A percentile compares a stretch with the other conserved stretches of the same genome.
Evolutionary conservation across 2,888 invertebrate genomes (phyloP).

Genomic region (Sinhomidia bicolor): DNA sequence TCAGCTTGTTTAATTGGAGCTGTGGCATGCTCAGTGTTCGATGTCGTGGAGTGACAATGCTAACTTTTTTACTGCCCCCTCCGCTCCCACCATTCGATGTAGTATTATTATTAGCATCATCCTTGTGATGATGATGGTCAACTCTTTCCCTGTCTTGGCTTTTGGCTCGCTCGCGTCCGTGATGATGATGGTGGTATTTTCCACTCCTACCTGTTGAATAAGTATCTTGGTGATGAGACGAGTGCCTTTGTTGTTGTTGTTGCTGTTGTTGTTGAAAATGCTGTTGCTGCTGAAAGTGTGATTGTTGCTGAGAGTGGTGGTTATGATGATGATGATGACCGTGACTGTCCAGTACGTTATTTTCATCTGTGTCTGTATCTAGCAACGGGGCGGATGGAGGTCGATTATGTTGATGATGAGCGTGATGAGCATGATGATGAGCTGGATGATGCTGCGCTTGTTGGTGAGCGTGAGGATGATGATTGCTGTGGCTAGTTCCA

Average conservation of each 20-base stretch:
- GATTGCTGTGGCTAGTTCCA: background rate
- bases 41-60: slow-evolving; percentile 87
- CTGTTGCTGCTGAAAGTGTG: slow-evolving; percentile 46
- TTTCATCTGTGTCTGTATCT: slow-evolving; percentile 85
- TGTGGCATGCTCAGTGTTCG: slow-evolving; percentile 93
- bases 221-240: slow-evolving; percentile 50
- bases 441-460: background rate
- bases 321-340: slow-evolving; percentile 39
- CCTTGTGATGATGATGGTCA: slow-evolving; percentile 39
- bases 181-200: slow-evolving; percentile 67
- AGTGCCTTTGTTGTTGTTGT: slow-evolving; percentile 50
- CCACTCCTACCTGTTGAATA: slow-evolving; percentile 65
- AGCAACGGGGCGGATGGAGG: slow-evolving; percentile 91
- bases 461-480: slow-evolving; percentile 9
- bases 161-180: slow-evolving; percentile 75
- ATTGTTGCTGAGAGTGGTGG: slow-evolving; percentile 42
- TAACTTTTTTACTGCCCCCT: slow-evolving; percentile 80
- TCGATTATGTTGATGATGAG: slow-evolving; percentile 82
- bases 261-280: slow-evolving; percentile 39
- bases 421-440: slow-evolving; percentile 59
- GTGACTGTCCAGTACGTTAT: slow-evolving; percentile 75
- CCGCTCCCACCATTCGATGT: slow-evolving; percentile 45
- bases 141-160: slow-evolving; percentile 74
- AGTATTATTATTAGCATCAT: slow-evolving; percentile 48
- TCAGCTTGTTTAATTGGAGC: slow-evolving; percentile 82